Conservation (phyloP, 2,888 invertebrate genomes). For the Linnaemya tessellans region DNA sequence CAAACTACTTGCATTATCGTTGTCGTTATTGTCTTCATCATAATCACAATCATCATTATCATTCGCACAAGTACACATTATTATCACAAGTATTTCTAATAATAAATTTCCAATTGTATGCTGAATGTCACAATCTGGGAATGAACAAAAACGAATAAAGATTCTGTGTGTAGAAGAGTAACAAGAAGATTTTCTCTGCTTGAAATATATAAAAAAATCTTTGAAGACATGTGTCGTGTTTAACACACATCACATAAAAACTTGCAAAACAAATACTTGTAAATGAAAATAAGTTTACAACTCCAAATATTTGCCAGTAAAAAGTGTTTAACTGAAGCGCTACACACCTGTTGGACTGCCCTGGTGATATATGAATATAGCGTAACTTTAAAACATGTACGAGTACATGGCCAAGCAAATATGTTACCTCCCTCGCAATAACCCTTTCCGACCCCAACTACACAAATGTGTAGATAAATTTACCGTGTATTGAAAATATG, state of each 20-base stretch:
- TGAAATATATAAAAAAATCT: conserved; percentile 15
- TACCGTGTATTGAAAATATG: too few relatives aligned
- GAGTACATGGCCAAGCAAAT: too few relatives aligned
- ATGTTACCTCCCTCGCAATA: too few relatives aligned
- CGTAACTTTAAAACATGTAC: too few relatives aligned
- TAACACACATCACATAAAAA: conserved; percentile 61
- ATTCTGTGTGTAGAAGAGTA: conserved; percentile 25
- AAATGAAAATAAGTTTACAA: conserved; percentile 41
- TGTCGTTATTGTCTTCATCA: conserved; percentile 27
- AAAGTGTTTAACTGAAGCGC: neutral
- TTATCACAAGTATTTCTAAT: conserved; percentile 60
- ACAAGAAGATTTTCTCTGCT: conserved; percentile 21
- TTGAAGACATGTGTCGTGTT: conserved; percentile 66
- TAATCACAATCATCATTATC: conserved; percentile 54
- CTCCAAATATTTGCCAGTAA: neutral
- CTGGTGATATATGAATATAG: too few relatives aligned
- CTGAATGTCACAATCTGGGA: conserved; percentile 47
- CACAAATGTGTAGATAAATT: too few relatives aligned
- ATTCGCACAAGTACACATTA: conserved; percentile 50
- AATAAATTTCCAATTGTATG: conserved; percentile 60
- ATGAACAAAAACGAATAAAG: conserved; percentile 14
- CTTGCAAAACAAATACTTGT: conserved; percentile 38
- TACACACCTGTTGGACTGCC: neutral
- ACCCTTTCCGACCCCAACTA: too few relatives aligned
- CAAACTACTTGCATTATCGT: conserved; percentile 51